These are phyloP conservation scores for Etheostoma nigrum DNA, from an alignment of 2,797 vertebrate species.

Conservation along the genomic window DNA sequence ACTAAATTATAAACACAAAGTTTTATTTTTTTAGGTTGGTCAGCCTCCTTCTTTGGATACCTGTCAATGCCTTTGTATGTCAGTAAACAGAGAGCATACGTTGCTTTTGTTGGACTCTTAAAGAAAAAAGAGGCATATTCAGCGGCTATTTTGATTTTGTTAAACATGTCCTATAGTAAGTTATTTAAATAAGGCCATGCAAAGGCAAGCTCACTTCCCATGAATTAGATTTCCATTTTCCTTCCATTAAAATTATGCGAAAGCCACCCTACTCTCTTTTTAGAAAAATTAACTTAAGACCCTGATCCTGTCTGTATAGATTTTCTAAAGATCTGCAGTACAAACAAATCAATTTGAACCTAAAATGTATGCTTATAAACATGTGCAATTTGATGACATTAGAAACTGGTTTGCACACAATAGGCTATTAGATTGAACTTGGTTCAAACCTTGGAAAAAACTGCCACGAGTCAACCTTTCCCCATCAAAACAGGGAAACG, in stretches of 20 bases:
- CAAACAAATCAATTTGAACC: not conserved
- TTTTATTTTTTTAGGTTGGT: not conserved
- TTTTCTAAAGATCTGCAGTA: not conserved
- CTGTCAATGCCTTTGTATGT: not conserved
- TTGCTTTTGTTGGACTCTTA: not conserved
- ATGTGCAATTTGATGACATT: not conserved
- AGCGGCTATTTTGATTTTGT: not conserved
- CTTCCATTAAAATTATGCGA: not conserved
- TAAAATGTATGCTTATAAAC: not conserved
- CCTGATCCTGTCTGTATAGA: not conserved
- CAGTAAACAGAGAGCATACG: not conserved
- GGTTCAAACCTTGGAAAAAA: no score
- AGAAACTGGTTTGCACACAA: no score
- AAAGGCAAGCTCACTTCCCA: constrained; percentile 5
- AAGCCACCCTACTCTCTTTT: not conserved
- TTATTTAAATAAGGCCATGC: constrained; percentile 13
- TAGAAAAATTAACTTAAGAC: not conserved
- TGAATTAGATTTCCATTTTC: not conserved
- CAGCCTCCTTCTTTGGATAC: not conserved
- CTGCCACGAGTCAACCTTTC: no score
- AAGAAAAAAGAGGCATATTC: not conserved
- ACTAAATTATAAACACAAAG: constrained; percentile 3
- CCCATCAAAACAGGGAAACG: no score
- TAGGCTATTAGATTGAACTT: no score
- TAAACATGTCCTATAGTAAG: not conserved